Percentiles rank a stretch among this genome's conserved stretches.
Conservation (phyloP, 1,140 invertebrate genomes). For the Eueides isabella region DNA sequence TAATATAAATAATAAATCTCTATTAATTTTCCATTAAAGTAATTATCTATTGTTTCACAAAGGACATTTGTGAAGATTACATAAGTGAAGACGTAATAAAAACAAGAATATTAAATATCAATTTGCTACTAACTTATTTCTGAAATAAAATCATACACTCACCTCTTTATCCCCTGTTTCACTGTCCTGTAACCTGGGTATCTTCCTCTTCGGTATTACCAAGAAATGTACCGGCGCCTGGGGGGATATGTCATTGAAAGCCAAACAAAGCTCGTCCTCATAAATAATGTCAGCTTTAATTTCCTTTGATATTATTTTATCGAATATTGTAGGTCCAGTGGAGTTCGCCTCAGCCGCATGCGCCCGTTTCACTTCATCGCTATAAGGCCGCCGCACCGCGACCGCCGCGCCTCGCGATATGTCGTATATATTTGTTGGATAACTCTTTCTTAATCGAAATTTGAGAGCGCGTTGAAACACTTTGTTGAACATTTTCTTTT, state of each 20-base stretch:
- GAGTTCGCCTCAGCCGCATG: constrained; percentile 56
- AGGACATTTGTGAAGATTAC: background rate
- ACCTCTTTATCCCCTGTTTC: constrained; percentile 76
- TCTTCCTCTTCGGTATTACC: constrained; percentile 90
- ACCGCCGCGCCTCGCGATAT: constrained; percentile 66
- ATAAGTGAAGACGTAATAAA: background rate
- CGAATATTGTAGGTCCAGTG: constrained; percentile 87
- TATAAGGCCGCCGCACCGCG: constrained; percentile 65
- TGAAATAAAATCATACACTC: constrained; percentile 20
- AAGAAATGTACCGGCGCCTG: constrained; percentile 93
- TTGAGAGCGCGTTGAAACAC: constrained; percentile 73
- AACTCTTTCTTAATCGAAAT: constrained; percentile 69
- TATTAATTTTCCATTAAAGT: no score
- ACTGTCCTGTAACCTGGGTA: constrained; percentile 83
- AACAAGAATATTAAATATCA: no score
- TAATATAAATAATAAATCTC: no score
- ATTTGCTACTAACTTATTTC: background rate
- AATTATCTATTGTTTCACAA: no score
- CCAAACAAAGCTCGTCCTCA: constrained; percentile 90
- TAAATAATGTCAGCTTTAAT: constrained; percentile 91
- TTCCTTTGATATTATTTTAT: constrained; percentile 89
- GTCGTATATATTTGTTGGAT: constrained; percentile 78
- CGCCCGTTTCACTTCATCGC: constrained; percentile 73
- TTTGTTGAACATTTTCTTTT: constrained; percentile 74
- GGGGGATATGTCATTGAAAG: constrained; percentile 90